phyloP scores from a whole-genome alignment of 2,888 invertebrate species.

The Gymnosoma rotundatum region DNA sequence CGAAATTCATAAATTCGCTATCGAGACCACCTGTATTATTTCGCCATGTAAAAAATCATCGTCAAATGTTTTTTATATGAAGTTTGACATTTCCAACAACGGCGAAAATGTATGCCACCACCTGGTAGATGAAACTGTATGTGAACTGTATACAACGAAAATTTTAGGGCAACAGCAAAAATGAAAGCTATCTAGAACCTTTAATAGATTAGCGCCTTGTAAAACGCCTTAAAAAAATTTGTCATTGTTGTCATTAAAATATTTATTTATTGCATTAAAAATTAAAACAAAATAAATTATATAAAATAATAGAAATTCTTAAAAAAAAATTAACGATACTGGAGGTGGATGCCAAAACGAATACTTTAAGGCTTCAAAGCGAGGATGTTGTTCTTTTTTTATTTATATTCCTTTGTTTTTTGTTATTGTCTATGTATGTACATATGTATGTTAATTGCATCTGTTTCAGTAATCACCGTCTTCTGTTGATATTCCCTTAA shows the following conservation, averaged over 20 bases:
- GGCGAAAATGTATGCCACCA: too few species aligned
- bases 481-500: conserved; percentile 63
- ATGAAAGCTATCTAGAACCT: too few species aligned
- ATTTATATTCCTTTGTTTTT: conserved; percentile 5
- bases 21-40: too few species aligned
- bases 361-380: conserved; percentile 33
- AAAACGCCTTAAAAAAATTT: conserved; percentile 3
- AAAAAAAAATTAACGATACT: conserved; percentile 36
- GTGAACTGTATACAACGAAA: too few species aligned
- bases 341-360: not conserved
- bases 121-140: too few species aligned
- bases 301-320: conserved; percentile 23
- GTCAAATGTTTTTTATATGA: too few species aligned
- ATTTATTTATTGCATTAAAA: conserved; percentile 5
- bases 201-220: not conserved
- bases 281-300: not conserved
- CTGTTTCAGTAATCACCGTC: conserved; percentile 33
- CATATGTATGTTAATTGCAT: conserved; percentile 7
- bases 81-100: too few species aligned
- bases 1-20: too few species aligned
- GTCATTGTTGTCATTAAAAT: conserved; percentile 29
- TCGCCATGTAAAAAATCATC: too few species aligned
- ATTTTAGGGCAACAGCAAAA: too few species aligned
- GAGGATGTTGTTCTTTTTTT: conserved; percentile 8
- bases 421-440: conserved; percentile 5